phyloP scores from a whole-genome alignment of 2,888 invertebrate species.

The Nomada goodeniana region DNA sequence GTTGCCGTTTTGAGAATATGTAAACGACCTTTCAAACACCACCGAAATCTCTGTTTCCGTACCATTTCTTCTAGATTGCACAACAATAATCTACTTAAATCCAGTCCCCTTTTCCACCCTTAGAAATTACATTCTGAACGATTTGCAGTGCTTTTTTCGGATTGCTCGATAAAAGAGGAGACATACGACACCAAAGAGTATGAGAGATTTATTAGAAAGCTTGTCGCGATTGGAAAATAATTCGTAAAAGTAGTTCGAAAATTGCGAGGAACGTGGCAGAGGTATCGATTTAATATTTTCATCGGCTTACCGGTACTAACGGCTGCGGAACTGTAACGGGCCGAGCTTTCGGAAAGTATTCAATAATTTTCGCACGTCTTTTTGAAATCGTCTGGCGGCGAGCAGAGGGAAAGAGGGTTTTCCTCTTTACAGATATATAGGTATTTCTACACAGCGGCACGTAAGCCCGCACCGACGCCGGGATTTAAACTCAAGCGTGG shows the following conservation, averaged over 20 bases:
- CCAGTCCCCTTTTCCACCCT: not conserved
- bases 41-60: slow-evolving; percentile 41
- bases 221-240: not conserved
- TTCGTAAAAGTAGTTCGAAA: slow-evolving; percentile 20
- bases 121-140: not conserved
- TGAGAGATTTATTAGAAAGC: not conserved
- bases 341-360: slow-evolving; percentile 47
- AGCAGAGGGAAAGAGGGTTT: slow-evolving; percentile 66
- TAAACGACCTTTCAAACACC: slow-evolving; percentile 51
- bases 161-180: not conserved
- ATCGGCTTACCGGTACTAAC: slow-evolving; percentile 48
- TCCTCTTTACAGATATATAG: slow-evolving; percentile 68
- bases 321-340: slow-evolving; percentile 41
- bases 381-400: slow-evolving; percentile 56
- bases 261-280: not conserved
- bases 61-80: not conserved
- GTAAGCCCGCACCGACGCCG: slow-evolving; percentile 77
- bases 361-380: slow-evolving; percentile 67
- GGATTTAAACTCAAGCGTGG: slow-evolving; percentile 84
- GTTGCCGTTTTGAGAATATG: slow-evolving; percentile 53
- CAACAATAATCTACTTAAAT: not conserved
- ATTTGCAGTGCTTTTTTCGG: not conserved
- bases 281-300: slow-evolving; percentile 57
- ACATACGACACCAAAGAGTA: too few species aligned
- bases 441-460: slow-evolving; percentile 65